phyloP scores from a whole-genome alignment of 2,113 vertebrate species.

The Actinemys pallida region DNA sequence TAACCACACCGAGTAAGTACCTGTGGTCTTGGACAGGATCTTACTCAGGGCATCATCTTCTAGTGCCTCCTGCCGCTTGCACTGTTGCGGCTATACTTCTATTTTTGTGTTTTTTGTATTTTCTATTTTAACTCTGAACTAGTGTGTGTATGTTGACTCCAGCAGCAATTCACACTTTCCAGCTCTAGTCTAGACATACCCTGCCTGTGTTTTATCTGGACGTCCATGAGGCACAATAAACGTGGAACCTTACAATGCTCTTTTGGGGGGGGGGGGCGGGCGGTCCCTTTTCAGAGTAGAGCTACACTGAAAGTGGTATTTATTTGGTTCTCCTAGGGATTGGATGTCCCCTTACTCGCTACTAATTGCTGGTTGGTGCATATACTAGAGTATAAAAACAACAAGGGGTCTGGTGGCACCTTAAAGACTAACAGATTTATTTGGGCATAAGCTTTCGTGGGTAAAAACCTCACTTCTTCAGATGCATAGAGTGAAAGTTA shows the following conservation, averaged over 20 bases:
- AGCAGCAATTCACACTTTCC: background rate
- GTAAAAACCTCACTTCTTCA: too few species aligned
- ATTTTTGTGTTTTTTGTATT: too few species aligned
- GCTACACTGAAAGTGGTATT: constrained; percentile 57
- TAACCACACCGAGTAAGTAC: background rate
- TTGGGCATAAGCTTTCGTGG: too few species aligned
- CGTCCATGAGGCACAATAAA: background rate
- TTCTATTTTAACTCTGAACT: too few species aligned
- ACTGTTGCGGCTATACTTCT: too few species aligned
- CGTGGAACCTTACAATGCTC: background rate
- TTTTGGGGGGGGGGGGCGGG: background rate
- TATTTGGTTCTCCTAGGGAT: constrained; percentile 54
- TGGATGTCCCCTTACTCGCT: constrained; percentile 38
- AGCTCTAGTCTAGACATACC: background rate
- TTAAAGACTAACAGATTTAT: too few species aligned
- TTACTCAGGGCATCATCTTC: background rate
- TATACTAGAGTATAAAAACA: background rate
- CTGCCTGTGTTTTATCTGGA: background rate
- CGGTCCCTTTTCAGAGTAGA: background rate
- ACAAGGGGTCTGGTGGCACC: too few species aligned
- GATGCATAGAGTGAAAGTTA: too few species aligned
- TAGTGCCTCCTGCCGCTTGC: background rate
- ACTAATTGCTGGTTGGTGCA: constrained; percentile 6
- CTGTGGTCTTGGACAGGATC: background rate
- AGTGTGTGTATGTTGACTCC: too few species aligned